phyloP scores from a whole-genome alignment of 92 coral and sea anemone genomes.

The Epizoanthus illoricatus region DNA sequence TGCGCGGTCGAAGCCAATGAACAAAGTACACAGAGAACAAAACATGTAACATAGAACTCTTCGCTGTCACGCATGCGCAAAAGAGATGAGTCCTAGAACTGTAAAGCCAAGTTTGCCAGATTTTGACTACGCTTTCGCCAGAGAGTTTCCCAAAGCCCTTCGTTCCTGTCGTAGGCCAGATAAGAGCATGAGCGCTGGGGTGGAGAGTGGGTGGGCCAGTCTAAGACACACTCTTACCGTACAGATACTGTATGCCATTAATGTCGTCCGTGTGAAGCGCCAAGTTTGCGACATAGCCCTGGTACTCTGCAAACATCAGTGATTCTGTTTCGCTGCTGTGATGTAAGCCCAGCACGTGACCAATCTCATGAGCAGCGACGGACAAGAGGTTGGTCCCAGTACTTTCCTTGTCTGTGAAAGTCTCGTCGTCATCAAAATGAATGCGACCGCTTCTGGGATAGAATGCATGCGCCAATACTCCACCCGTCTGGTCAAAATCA shows the following conservation, averaged over 20 bases:
- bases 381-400: constrained; percentile 65
- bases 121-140: too few species aligned
- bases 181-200: too few species aligned
- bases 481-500: constrained; percentile 66
- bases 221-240: constrained; percentile 47
- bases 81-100: too few species aligned
- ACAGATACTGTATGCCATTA: constrained; percentile 61
- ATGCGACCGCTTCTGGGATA: constrained; percentile 76
- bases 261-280: constrained; percentile 68
- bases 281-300: constrained; percentile 54
- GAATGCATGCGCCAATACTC: constrained; percentile 73
- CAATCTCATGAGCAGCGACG: constrained; percentile 84
- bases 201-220: too few species aligned
- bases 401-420: constrained; percentile 49
- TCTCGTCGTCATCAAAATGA: constrained; percentile 86
- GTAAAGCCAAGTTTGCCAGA: too few species aligned
- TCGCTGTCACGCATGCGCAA: too few species aligned
- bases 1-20: too few species aligned
- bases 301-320: constrained; percentile 76
- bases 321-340: constrained; percentile 56
- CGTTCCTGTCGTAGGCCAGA: too few species aligned
- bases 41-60: too few species aligned
- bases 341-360: constrained; percentile 74
- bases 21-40: too few species aligned
- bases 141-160: too few species aligned